Base-by-base conservation (phyloP, 30 jellyfish, hydroid and myxozoan species). In the Morbakka virulenta region DNA sequence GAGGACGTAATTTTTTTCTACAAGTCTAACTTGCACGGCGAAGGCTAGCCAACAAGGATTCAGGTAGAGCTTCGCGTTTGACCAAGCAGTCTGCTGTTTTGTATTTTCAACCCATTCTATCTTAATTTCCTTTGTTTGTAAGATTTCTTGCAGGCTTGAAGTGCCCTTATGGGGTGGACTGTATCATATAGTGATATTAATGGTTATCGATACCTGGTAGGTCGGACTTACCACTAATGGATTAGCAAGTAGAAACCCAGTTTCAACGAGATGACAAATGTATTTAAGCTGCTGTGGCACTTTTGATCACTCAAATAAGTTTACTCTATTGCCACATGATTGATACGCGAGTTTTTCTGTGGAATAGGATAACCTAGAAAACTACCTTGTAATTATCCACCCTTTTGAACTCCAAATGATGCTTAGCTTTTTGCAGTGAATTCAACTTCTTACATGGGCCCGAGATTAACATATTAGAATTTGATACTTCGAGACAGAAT, bases 21-120 rank as follows among this genome's bases (percentile, higher is more conserved):
- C n/a, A n/a, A n/a, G n/a, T n/a, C n/a, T n/a, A n/a, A n/a, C n/a
- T n/a, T n/a, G n/a, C n/a, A n/a, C n/a, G n/a, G n/a, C n/a, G n/a
- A n/a, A n/a, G n/a, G n/a, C n/a, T n/a, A n/a, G n/a, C n/a, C n/a
- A n/a, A n/a, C n/a, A n/a, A n/a, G n/a, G n/a, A n/a, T n/a, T n/a
- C n/a, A n/a, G n/a, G n/a, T n/a, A n/a, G n/a, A n/a, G 93, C 93
- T 66, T 87, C 79, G 32, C 52, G 93, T 69, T 80, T 80, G 1
- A 87, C 71, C 69, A 70, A 62, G 23, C 32, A 64, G 41, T 81
- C 74, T 28, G 88, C 64, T 69, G 86, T 1, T 69, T 49, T 52
- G 35, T 50, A n/a, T 70, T 71, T 25, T 41, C 57, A 36, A 81
- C 62, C 93, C 93, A 81, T 71, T 81, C 68, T 6, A 81, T 53